A percentile compares a stretch with the other conserved stretches of the same genome.
Conservation (phyloP, 2,888 invertebrate genomes). For the Mimachlamys varia region DNA sequence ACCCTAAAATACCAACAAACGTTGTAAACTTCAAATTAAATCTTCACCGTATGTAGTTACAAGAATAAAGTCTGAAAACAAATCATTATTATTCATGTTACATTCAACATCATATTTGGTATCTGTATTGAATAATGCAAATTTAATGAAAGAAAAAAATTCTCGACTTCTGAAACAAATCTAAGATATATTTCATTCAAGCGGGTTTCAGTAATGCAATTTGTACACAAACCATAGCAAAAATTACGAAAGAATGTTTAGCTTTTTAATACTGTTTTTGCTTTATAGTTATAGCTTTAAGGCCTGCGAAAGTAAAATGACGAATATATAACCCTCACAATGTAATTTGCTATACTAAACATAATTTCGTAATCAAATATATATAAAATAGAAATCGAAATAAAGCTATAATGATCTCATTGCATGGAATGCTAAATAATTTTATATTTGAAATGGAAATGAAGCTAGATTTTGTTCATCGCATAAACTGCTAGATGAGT, state of each 20-base stretch:
- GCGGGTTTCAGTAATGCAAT: neutral
- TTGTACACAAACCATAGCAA: constrained; percentile 16
- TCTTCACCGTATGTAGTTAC: too few relatives aligned
- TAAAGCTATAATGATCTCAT: neutral
- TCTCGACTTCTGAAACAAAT: neutral
- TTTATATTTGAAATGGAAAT: neutral
- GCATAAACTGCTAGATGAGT: neutral
- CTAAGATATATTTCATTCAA: neutral
- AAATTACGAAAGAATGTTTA: neutral
- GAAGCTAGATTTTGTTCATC: neutral
- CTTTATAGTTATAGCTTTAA: too few relatives aligned
- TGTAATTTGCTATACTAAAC: neutral
- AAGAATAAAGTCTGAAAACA: neutral
- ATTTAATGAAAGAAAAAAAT: neutral
- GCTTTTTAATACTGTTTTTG: neutral
- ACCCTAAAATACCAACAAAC: neutral
- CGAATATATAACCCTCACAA: too few relatives aligned
- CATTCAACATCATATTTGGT: neutral
- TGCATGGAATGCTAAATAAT: neutral
- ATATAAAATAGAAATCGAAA: neutral
- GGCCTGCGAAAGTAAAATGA: too few relatives aligned
- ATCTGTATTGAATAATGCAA: neutral
- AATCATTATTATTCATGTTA: neutral
- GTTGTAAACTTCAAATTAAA: neutral
- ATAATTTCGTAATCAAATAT: neutral